Evolutionary conservation across 2,888 invertebrate species (phyloP).

Genomic region (Lasioglossum leucozonium): DNA sequence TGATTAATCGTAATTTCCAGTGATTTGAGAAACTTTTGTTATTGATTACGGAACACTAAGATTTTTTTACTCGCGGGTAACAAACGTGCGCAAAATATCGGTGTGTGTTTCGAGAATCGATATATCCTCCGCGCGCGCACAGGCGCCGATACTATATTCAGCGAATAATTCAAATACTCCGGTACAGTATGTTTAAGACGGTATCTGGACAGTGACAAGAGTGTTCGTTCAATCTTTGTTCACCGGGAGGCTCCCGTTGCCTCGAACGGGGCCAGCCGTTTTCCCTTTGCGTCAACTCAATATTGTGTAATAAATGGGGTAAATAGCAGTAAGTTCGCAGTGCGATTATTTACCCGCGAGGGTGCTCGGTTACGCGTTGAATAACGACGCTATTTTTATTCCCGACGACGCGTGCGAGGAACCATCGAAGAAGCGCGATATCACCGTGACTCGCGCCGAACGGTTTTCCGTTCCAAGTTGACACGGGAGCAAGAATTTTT

Average conservation of each 20-base stretch:
- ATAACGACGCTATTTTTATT: slow-evolving; percentile 6
- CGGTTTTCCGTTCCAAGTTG: not conserved
- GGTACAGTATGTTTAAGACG: slow-evolving; percentile 17
- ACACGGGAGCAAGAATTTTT: not conserved
- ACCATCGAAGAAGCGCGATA: not conserved
- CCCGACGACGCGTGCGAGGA: not conserved
- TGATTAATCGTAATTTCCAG: too few relatives aligned
- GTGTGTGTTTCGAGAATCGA: not conserved
- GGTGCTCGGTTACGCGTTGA: not conserved
- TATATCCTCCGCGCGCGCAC: not conserved
- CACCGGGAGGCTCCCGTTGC: not conserved
- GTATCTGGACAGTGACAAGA: slow-evolving; percentile 19
- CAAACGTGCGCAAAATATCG: not conserved
- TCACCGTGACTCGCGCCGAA: not conserved
- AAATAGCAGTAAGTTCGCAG: slow-evolving; percentile 10
- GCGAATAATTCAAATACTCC: not conserved
- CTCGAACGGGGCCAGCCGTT: not conserved
- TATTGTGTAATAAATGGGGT: slow-evolving; percentile 5
- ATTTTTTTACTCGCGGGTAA: not conserved
- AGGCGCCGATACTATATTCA: too few relatives aligned
- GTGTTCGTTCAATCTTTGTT: slow-evolving; percentile 14
- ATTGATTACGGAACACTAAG: not conserved
- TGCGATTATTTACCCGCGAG: slow-evolving; percentile 11
- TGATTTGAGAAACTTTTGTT: too few relatives aligned
- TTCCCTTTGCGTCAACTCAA: slow-evolving; percentile 12